Conservation (phyloP, 2,113 vertebrate species). For the Colaptes auratus region DNA sequence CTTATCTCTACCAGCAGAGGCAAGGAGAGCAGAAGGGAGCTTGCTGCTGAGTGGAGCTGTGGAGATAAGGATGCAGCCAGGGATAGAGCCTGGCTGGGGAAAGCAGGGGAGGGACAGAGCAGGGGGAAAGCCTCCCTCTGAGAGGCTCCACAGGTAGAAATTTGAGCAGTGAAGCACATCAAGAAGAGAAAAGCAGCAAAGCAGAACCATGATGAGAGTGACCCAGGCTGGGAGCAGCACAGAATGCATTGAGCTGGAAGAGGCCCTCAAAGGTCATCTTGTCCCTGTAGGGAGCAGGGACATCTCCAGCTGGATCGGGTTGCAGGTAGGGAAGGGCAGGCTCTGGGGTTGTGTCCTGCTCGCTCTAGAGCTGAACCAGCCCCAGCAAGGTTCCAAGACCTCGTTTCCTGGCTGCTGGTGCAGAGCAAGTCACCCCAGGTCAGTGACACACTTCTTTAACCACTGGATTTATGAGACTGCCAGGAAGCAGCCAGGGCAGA, state of each 20-base stretch:
- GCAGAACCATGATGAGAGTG: background rate
- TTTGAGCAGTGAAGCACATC: background rate
- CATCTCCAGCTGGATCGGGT: no score
- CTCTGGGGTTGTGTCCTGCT: background rate
- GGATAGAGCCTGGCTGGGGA: background rate
- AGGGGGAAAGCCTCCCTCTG: background rate
- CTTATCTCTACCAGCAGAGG: background rate
- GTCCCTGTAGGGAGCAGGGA: no score
- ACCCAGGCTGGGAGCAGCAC: background rate
- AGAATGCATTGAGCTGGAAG: no score
- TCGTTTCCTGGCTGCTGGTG: fast-evolving
- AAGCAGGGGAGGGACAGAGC: background rate
- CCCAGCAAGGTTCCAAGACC: background rate
- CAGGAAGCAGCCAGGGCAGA: background rate
- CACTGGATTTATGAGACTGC: background rate
- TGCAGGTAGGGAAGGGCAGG: background rate
- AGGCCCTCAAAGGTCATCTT: no score
- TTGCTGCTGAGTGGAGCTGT: background rate
- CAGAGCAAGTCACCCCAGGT: fast-evolving
- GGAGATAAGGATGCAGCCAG: background rate
- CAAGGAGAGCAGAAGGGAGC: background rate
- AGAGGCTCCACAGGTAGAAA: background rate
- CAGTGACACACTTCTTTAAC: fast-evolving
- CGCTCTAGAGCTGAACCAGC: background rate
- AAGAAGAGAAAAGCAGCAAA: background rate